Evolutionary conservation across 2,113 vertebrate genomes (phyloP).

Genomic region (Microcebus griseorufus): DNA sequence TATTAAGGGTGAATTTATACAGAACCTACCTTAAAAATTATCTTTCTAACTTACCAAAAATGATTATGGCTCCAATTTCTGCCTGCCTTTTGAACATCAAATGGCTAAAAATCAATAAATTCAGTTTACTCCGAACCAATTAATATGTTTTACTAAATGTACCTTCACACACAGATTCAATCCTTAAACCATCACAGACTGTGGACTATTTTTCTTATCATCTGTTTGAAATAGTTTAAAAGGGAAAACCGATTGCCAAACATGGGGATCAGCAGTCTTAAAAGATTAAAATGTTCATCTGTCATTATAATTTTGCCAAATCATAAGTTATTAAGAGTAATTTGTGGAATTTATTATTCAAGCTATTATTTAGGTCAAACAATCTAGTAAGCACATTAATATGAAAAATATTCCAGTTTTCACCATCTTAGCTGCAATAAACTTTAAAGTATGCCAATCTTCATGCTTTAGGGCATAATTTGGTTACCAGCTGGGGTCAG

Average conservation of each 20-base stretch:
- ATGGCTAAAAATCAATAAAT: not conserved
- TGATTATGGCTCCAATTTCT: slow-evolving; percentile 26
- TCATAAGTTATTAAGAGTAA: slow-evolving; percentile 23
- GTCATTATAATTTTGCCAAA: slow-evolving; percentile 56
- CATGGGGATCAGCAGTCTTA: not conserved
- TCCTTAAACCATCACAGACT: not conserved
- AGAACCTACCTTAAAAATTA: not conserved
- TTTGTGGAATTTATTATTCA: slow-evolving; percentile 32
- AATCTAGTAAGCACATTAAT: slow-evolving; percentile 59
- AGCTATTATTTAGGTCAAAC: slow-evolving; percentile 61
- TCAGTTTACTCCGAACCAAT: not conserved
- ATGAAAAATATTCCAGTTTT: slow-evolving; percentile 55
- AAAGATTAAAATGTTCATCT: slow-evolving; percentile 48
- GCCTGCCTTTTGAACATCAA: not conserved
- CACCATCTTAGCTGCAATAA: slow-evolving; percentile 58
- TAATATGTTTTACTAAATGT: not conserved
- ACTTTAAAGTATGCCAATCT: slow-evolving; percentile 74
- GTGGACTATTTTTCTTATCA: not conserved
- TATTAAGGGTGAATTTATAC: not conserved
- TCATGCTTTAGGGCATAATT: slow-evolving; percentile 71
- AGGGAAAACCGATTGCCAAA: slow-evolving; percentile 15
- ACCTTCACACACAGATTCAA: not conserved
- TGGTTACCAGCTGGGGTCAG: slow-evolving; percentile 76
- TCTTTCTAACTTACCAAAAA: slow-evolving; percentile 24
- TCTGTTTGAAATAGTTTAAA: slow-evolving; percentile 26